Conservation (phyloP, 1,140 invertebrate genomes). For the Asobara japonica region DNA sequence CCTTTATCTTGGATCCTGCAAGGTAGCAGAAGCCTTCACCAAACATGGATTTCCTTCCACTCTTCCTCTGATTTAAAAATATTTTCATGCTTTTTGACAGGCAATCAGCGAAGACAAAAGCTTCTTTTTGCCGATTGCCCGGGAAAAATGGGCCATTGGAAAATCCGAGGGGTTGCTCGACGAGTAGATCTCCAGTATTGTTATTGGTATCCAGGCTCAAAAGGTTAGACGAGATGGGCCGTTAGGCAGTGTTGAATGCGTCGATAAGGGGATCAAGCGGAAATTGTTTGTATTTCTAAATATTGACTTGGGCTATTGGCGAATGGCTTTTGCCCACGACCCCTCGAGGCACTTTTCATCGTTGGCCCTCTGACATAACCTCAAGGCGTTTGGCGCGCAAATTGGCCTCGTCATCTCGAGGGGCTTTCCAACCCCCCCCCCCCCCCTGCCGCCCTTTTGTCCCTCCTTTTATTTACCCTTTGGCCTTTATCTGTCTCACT, state of each 20-base stretch:
- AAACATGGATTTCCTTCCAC: not conserved
- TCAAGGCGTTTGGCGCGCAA: constrained; percentile 36
- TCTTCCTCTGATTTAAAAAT: not conserved
- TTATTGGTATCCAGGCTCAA: not conserved
- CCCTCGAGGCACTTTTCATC: constrained; percentile 41
- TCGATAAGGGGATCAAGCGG: constrained; percentile 39
- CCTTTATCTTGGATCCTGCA: not conserved
- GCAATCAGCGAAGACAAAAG: constrained; percentile 5
- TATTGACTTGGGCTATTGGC: constrained; percentile 36
- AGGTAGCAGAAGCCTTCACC: not conserved
- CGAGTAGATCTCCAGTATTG: not conserved
- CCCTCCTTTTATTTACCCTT: not conserved
- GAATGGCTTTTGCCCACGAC: constrained; percentile 14
- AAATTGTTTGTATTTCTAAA: constrained; percentile 45
- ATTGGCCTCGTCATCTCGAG: constrained; percentile 40
- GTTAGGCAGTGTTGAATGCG: constrained; percentile 33
- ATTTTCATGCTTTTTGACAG: not conserved
- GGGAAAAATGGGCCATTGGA: not conserved
- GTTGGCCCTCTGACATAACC: constrained; percentile 40
- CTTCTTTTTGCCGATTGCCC: not conserved
- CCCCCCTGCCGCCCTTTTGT: constrained; percentile 3
- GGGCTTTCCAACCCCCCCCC: constrained; percentile 14
- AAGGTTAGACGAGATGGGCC: not conserved
- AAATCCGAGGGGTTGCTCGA: not conserved
- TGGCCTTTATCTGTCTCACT: not conserved